Evolutionary conservation across 1,140 invertebrate species (phyloP).

Genomic region (Atopsyche davidsoni): DNA sequence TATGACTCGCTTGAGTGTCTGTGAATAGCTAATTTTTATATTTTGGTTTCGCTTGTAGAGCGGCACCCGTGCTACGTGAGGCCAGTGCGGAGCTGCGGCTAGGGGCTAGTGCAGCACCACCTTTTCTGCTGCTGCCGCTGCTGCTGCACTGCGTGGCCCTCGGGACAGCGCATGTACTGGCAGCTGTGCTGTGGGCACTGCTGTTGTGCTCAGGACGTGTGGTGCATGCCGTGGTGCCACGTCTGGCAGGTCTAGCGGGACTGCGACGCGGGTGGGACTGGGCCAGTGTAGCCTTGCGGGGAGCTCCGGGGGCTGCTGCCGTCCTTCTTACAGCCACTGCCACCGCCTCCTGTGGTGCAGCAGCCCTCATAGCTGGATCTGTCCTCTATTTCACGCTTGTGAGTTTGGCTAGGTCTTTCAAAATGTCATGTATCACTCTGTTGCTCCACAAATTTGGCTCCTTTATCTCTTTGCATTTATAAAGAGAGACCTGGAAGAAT

Average conservation of each 20-base stretch:
- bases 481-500: too few species aligned
- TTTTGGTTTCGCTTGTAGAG: slow-evolving; percentile 12
- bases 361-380: slow-evolving; percentile 45
- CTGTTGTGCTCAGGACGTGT: slow-evolving; percentile 54
- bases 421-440: too few species aligned
- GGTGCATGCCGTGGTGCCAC: slow-evolving; percentile 49
- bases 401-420: too few species aligned
- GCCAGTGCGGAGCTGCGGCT: slow-evolving; percentile 33
- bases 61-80: slow-evolving; percentile 18
- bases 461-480: too few species aligned
- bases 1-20: neutral
- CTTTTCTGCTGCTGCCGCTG: slow-evolving; percentile 35
- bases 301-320: slow-evolving; percentile 39
- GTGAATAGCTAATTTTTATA: slow-evolving; percentile 4
- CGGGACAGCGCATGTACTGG: slow-evolving; percentile 45
- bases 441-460: too few species aligned
- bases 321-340: slow-evolving; percentile 36
- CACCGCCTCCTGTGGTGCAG: slow-evolving; percentile 38
- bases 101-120: slow-evolving; percentile 12
- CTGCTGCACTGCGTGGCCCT: slow-evolving; percentile 44
- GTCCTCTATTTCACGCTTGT: slow-evolving; percentile 55
- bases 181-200: slow-evolving; percentile 41
- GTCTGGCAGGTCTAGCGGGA: slow-evolving; percentile 43
- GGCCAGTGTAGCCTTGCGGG: slow-evolving; percentile 44
- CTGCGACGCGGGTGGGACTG: slow-evolving; percentile 47